phyloP scores from a whole-genome alignment of 2,888 invertebrate species.

The Horisme vitalbata region DNA sequence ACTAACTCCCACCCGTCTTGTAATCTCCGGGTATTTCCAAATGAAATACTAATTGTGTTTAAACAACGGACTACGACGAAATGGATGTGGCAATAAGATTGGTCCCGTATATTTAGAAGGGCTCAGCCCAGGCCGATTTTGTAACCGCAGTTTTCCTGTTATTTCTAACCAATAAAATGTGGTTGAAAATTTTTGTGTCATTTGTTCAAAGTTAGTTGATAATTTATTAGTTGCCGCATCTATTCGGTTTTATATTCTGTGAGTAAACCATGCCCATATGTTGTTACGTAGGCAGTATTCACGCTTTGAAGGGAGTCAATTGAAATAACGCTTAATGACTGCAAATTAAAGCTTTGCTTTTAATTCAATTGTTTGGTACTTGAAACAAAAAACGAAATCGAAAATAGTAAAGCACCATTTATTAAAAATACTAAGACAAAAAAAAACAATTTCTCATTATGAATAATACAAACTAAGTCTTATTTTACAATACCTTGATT shows the following conservation, averaged over 20 bases:
- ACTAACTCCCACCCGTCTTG: constrained; percentile 44
- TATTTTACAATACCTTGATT: no score
- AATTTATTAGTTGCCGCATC: no score
- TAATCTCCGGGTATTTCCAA: constrained; percentile 47
- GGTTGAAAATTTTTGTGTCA: no score
- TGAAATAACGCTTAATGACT: constrained; percentile 31
- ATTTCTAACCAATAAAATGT: no score
- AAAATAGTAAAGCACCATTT: no score
- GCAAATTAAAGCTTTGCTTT: constrained; percentile 23
- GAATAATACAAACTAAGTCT: no score
- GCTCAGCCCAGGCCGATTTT: neutral
- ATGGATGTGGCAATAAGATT: constrained; percentile 6
- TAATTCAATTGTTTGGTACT: constrained; percentile 14
- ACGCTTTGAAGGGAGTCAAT: constrained; percentile 28
- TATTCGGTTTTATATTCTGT: constrained; percentile 1
- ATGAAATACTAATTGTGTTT: constrained; percentile 58
- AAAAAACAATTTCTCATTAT: no score
- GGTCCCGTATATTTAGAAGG: neutral
- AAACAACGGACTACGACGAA: constrained; percentile 22
- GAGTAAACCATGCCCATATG: constrained; percentile 35
- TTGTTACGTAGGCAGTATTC: constrained; percentile 28
- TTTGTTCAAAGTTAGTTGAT: no score
- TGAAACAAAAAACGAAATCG: no score
- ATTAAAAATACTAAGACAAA: no score
- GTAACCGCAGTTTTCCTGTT: no score